These are phyloP conservation scores for Lucinisca nassula DNA, from an alignment of 2,888 invertebrate genomes.

Conservation along the genomic window DNA sequence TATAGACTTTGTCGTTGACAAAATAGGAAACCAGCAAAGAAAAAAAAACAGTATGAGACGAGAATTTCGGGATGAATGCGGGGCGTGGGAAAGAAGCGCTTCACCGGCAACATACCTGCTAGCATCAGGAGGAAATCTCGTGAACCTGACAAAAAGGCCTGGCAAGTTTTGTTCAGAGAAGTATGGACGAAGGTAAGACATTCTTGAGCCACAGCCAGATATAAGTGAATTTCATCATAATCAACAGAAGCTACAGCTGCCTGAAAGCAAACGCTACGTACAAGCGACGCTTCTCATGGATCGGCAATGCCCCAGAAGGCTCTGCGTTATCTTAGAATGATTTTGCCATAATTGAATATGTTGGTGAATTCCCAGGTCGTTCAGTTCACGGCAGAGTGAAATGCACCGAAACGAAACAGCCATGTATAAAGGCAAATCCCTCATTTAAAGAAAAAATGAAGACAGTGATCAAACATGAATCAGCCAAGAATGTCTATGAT, in stretches of 20 bases:
- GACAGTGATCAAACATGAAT: conserved; percentile 1
- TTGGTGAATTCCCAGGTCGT: conserved; percentile 12
- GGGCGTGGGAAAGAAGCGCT: conserved; percentile 23
- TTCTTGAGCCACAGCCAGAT: conserved; percentile 18
- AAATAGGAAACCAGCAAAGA: not conserved
- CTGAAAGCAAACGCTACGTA: conserved; percentile 6
- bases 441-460: not conserved
- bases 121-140: conserved; percentile 2
- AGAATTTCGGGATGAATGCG: conserved; percentile 38
- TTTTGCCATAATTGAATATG: conserved; percentile 19
- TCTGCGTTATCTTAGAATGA: not conserved
- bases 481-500: conserved; percentile 26
- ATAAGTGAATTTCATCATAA: not conserved
- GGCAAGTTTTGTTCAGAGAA: conserved; percentile 14
- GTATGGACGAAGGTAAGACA: not conserved
- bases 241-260: conserved; percentile 22
- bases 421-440: not conserved
- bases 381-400: conserved; percentile 1
- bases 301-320: conserved; percentile 10
- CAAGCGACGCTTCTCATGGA: conserved; percentile 21
- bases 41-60: not conserved
- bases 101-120: conserved; percentile 3
- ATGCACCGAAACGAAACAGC: not conserved
- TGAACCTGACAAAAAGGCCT: conserved; percentile 1
- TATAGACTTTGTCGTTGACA: conserved; percentile 27